Evolutionary conservation across 2,888 invertebrate genomes (phyloP), one percentile per base, ranked within the genome.

Genomic region (Drosophila histrio): DNA sequence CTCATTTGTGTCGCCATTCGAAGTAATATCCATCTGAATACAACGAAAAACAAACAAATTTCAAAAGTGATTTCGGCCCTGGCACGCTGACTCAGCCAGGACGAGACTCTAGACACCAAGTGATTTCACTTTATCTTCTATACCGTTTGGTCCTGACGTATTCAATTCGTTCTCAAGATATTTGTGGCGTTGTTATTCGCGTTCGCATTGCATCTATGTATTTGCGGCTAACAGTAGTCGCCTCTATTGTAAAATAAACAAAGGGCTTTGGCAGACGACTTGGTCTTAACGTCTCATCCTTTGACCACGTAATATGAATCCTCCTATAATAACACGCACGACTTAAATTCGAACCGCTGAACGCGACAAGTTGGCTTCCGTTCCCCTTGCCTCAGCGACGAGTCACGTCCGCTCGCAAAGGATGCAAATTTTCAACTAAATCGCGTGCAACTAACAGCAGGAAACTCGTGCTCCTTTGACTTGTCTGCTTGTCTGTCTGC

Each of bases 351-450:
- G 24, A 43, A 36, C 59, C 70, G 49, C 56, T 64, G 13, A 28
- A 41, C 68, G 72, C 72, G 75, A 57, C 70, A 69, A 75, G 58
- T 72, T 64, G 46, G 11, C 67, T 65, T 67, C 54, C 67, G 63
- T 54, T 68, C 11, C 9, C 36, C 22, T 50, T 26, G 19, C 24
- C 26, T n/a, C 50, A 46, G 66, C 73, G 67, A 62, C 73, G 67
- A 62, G 72, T 68, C 81, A 86, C 84, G 84, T 85, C 84, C 79
- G 63, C 69, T 59, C 73, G 71, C 71, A 63, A 72, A 79, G 84
- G 79, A 85, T 84, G 84, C 81, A 81, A 84, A 86, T 85, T 81
- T 79, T 77, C 77, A 54, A 84, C 84, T 85, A 61, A 85, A 68
- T 54, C 66, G 81, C 69, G 43, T 64, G 56, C 79, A 65, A 59